phyloP scores from a whole-genome alignment of 2,113 vertebrate species.

The Trachemys scripta region DNA sequence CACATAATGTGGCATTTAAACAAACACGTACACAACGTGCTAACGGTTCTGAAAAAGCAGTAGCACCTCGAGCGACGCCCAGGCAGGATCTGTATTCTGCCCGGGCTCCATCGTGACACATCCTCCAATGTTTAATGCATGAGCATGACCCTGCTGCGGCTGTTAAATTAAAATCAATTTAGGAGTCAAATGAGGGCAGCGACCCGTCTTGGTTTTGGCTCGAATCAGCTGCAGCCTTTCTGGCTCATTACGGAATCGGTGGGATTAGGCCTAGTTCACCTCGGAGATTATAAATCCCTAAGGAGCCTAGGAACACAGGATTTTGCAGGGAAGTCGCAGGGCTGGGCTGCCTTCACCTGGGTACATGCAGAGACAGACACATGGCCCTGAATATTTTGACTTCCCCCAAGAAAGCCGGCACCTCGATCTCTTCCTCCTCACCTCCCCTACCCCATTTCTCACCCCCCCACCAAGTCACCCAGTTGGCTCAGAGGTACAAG shows the following conservation, averaged over 20 bases:
- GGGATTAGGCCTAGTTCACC: neutral
- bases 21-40: neutral
- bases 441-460: rapidly evolving
- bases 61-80: neutral
- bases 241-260: neutral
- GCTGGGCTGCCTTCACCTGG: rapidly evolving
- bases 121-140: neutral
- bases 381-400: neutral
- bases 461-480: rapidly evolving
- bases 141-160: neutral
- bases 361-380: no score
- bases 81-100: neutral
- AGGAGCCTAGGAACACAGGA: neutral
- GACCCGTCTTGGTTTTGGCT: rapidly evolving
- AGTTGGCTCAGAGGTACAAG: neutral
- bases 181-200: slow-evolving; percentile 4
- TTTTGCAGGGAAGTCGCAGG: neutral
- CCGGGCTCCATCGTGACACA: neutral
- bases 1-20: neutral
- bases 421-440: neutral
- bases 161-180: neutral
- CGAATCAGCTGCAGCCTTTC: neutral
- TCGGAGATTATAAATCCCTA: rapidly evolving
- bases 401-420: neutral
- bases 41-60: neutral